These are phyloP conservation scores for Potamilus streckersoni DNA, from an alignment of 1,140 invertebrate species.

Conservation along the genomic window DNA sequence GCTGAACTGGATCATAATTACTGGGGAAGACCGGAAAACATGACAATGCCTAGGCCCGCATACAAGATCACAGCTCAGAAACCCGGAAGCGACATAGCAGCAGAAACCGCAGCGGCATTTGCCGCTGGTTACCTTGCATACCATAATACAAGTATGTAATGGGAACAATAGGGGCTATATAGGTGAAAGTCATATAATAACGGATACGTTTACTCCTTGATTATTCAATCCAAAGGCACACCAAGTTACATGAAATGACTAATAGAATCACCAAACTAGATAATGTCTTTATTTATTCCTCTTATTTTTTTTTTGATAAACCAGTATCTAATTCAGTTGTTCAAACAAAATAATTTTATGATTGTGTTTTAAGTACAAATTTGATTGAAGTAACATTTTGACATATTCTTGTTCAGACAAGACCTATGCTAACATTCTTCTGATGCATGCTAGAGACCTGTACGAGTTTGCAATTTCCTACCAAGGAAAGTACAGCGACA, in stretches of 20 bases:
- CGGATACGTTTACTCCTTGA: background rate
- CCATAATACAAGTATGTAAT: slow-evolving; percentile 55
- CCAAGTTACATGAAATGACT: background rate
- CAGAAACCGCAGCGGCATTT: slow-evolving; percentile 75
- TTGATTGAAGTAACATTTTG: background rate
- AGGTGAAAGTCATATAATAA: background rate
- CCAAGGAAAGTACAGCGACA: slow-evolving; percentile 73
- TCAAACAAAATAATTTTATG: background rate
- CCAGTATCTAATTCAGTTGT: background rate
- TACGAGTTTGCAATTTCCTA: slow-evolving; percentile 74
- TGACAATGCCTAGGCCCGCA: slow-evolving; percentile 73
- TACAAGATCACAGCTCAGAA: slow-evolving; percentile 73
- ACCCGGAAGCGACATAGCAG: slow-evolving; percentile 75
- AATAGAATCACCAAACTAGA: background rate
- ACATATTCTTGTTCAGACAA: slow-evolving; percentile 58
- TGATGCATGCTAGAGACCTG: slow-evolving; percentile 72
- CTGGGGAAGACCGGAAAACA: slow-evolving; percentile 69
- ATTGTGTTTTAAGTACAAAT: background rate
- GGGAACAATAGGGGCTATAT: background rate
- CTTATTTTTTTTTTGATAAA: background rate
- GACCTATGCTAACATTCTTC: slow-evolving; percentile 68
- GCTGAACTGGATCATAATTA: slow-evolving; percentile 47
- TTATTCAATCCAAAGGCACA: background rate
- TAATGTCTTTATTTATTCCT: background rate
- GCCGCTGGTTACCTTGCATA: slow-evolving; percentile 72